Evolutionary conservation across 2,888 invertebrate species (phyloP), one percentile per base, ranked within the genome.

Genomic region (Globia sparganii): DNA sequence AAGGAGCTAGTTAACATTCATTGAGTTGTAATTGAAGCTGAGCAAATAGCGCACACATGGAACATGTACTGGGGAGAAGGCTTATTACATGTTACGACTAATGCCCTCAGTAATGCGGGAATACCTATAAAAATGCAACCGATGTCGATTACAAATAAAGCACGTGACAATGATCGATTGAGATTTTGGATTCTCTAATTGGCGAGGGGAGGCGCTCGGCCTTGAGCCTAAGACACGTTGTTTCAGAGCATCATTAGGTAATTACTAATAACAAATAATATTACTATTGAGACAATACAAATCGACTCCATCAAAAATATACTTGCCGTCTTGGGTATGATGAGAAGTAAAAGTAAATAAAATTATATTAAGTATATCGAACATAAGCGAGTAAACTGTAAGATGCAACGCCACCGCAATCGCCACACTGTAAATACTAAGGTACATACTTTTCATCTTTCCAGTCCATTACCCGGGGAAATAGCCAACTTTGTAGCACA

Each of bases 21-120:
- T 84, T 74, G 83, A 59, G 74, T 74, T 80, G 73, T 83, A 74
- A 83, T 85, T 81, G 81, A 77, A 81, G 72, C 40, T 25, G 53
- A 49, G 40, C 34, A 65, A 70, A 75, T 21, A 82, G 37, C 40
- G 46, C 6, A 3, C 9, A 15, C 25, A 8, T 34, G n/a, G 8
- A 6, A 15, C 5, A 15, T 6, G 21, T 5, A 3, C 28, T 4
- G 11, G 2, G 8, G 68, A 77, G 72, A 65, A 82, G 64, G 46
- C 6, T 4, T 13, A 61, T 46, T 4, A 21, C 13, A 37, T 40
- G 28, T n/a, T 6, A 2, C 5, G 2, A n/a, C 2, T 25, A 40
- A 59, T 40, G 2, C 8, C 8, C 21, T 21, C 1, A 37, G n/a
- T 67, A 11, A 25, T 25, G 28, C 11, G 53, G 53, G 25, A 37